These are phyloP conservation scores for Pimpla rufipes DNA, from an alignment of 2,888 invertebrate genomes.

Conservation along the genomic window DNA sequence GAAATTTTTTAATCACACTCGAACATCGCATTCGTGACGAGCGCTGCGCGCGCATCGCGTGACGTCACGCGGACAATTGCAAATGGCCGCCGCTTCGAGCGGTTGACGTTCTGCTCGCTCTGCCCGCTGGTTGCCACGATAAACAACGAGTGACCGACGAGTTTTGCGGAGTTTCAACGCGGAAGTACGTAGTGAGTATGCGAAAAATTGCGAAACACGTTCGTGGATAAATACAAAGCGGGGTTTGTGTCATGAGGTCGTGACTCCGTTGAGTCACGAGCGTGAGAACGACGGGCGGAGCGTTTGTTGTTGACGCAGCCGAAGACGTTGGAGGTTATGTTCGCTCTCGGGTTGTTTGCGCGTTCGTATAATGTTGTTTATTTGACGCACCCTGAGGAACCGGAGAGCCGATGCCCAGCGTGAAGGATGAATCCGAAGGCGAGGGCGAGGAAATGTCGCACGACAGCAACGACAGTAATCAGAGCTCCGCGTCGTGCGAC, in stretches of 20 bases:
- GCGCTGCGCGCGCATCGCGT: slow-evolving; percentile 28
- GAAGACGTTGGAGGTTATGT: slow-evolving; percentile 19
- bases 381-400: neutral
- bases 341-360: no score
- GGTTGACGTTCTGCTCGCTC: slow-evolving; percentile 43
- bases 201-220: neutral
- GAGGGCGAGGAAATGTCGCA: slow-evolving; percentile 85
- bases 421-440: slow-evolving; percentile 84
- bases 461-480: slow-evolving; percentile 84
- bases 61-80: slow-evolving; percentile 16
- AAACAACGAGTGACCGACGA: slow-evolving; percentile 47
- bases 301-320: neutral
- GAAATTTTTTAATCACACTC: no score
- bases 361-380: neutral
- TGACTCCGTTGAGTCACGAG: neutral
- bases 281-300: neutral
- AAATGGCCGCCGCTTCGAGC: slow-evolving; percentile 62
- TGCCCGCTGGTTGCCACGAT: slow-evolving; percentile 53
- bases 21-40: no score
- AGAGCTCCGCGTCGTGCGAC: slow-evolving; percentile 86
- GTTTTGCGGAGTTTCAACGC: slow-evolving; percentile 39
- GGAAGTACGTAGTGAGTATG: slow-evolving; percentile 58
- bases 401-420: slow-evolving; percentile 81
- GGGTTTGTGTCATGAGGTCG: slow-evolving; percentile 15
- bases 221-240: neutral